Evolutionary conservation across 2,113 vertebrate genomes (phyloP).

Genomic region (Bungarus multicinctus): DNA sequence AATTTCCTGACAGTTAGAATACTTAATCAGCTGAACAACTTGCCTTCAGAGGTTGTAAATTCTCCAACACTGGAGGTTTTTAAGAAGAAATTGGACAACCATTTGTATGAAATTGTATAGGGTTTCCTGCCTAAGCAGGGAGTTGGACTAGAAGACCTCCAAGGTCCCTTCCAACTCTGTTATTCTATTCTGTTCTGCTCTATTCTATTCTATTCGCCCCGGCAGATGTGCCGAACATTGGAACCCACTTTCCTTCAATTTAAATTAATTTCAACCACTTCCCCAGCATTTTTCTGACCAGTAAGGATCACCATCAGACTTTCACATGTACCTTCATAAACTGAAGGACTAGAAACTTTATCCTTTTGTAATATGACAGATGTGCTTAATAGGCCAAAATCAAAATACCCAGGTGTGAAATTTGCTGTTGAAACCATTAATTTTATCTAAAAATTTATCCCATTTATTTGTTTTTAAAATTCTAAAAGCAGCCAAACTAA

Average conservation of each 20-base stretch:
- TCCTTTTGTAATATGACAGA: neutral
- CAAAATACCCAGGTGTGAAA: neutral
- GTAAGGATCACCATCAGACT: neutral
- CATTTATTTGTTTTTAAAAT: neutral
- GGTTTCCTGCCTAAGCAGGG: too few relatives aligned
- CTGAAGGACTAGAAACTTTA: neutral
- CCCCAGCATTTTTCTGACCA: neutral
- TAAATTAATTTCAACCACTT: neutral
- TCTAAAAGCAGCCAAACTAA: neutral
- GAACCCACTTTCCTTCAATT: neutral
- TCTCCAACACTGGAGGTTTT: too few relatives aligned
- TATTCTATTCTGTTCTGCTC: too few relatives aligned
- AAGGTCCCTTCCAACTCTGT: too few relatives aligned
- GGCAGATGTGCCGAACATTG: neutral
- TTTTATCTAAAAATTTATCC: neutral
- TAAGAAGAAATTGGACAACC: too few relatives aligned
- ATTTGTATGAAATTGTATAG: too few relatives aligned
- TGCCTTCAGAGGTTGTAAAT: too few relatives aligned
- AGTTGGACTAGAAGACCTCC: too few relatives aligned
- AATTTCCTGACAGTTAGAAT: too few relatives aligned
- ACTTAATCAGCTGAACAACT: too few relatives aligned
- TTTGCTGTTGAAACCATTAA: neutral
- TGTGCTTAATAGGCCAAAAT: neutral
- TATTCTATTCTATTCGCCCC: too few relatives aligned
- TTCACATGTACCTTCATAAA: neutral